Evolutionary conservation across 1,140 invertebrate genomes (phyloP).

Genomic region (Cotesia vestalis): DNA sequence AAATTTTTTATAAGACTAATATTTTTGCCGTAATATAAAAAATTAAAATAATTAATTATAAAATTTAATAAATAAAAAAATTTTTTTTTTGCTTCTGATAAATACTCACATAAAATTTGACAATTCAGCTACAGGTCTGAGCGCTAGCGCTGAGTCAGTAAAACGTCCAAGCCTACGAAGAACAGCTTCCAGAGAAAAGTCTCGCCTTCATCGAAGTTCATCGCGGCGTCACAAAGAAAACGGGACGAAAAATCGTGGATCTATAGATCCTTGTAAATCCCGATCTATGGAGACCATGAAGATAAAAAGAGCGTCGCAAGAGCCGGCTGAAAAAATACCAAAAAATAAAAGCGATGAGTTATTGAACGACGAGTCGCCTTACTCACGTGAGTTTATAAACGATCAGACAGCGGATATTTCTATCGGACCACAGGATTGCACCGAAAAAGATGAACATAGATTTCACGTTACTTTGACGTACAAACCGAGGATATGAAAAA

Average conservation of each 20-base stretch:
- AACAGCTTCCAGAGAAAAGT: constrained; percentile 74
- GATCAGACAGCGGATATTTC: constrained; percentile 49
- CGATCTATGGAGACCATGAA: constrained; percentile 64
- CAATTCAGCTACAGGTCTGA: constrained; percentile 65
- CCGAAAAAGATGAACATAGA: constrained; percentile 71
- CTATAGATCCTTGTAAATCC: constrained; percentile 57
- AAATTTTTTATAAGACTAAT: no score
- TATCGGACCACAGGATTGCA: constrained; percentile 64
- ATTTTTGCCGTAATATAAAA: no score
- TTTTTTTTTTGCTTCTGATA: no score
- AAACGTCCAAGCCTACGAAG: constrained; percentile 72
- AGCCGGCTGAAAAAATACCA: constrained; percentile 51
- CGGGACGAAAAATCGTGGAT: constrained; percentile 64
- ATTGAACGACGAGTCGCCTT: constrained; percentile 44
- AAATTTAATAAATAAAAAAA: no score
- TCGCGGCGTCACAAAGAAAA: constrained; percentile 77
- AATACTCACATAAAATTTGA: no score
- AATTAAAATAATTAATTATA: no score
- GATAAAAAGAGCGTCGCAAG: constrained; percentile 61
- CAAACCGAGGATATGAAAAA: constrained; percentile 71
- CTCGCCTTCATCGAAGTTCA: constrained; percentile 72
- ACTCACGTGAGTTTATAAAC: constrained; percentile 41
- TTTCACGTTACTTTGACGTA: constrained; percentile 74
- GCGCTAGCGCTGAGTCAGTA: constrained; percentile 75
- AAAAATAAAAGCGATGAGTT: constrained; percentile 53